These are phyloP conservation scores for Leptodactylus fallax DNA, from an alignment of 2,797 vertebrate species.

Conservation along the genomic window DNA sequence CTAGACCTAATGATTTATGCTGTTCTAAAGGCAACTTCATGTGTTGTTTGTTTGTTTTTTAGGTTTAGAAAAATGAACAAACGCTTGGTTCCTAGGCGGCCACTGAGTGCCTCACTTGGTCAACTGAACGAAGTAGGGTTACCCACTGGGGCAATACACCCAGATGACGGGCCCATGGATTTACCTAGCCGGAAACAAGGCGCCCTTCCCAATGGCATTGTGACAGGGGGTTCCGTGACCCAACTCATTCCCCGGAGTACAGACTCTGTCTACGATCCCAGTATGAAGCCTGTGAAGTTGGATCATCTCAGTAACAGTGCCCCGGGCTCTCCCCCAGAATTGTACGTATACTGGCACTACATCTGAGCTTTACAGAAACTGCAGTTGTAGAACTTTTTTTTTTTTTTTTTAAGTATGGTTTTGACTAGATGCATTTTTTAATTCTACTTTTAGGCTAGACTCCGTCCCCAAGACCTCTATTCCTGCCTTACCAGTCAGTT, in stretches of 20 bases:
- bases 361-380: background rate
- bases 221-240: conserved; percentile 79
- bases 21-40: background rate
- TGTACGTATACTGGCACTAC: conserved; percentile 76
- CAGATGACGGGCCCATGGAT: conserved; percentile 89
- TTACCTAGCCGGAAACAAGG: conserved; percentile 84
- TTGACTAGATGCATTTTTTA: background rate
- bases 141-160: conserved; percentile 84
- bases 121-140: conserved; percentile 87
- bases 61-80: conserved; percentile 99
- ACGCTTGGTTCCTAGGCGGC: conserved; percentile 87
- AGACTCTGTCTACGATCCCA: conserved; percentile 84
- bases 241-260: conserved; percentile 93
- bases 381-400: too few relatives aligned
- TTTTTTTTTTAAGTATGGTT: background rate
- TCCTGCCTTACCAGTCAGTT: conserved; percentile 83
- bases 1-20: too few relatives aligned
- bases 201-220: conserved; percentile 90
- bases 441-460: conserved; percentile 80
- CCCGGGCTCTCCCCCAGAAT: conserved; percentile 94
- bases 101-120: conserved; percentile 84
- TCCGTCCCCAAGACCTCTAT: conserved; percentile 80
- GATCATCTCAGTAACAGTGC: conserved; percentile 89
- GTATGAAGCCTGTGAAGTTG: conserved; percentile 88
- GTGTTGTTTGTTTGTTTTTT: conserved; percentile 19